Conservation (phyloP, 2,113 vertebrate species). For the Chionis minor region DNA sequence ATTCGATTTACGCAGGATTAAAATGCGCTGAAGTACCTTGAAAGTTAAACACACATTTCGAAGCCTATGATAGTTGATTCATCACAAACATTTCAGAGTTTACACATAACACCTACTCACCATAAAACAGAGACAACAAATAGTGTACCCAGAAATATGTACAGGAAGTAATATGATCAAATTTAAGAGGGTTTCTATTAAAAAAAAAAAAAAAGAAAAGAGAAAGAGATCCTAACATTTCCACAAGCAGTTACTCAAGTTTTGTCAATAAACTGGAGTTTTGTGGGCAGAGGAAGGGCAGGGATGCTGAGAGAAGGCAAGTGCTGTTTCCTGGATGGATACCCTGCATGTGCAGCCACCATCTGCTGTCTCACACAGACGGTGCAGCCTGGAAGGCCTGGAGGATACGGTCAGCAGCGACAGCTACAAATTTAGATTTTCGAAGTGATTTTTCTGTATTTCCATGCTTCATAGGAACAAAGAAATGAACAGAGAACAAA, state of each 20-base stretch:
- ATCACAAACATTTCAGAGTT: neutral
- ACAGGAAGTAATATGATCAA: neutral
- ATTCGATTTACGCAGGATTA: neutral
- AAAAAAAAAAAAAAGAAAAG: neutral
- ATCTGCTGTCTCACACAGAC: neutral
- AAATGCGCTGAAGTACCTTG: neutral
- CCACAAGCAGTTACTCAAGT: neutral
- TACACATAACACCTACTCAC: neutral
- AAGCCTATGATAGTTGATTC: neutral
- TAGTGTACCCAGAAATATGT: neutral
- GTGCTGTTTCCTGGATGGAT: neutral
- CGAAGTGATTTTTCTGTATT: neutral
- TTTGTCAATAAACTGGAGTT: neutral
- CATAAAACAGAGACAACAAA: neutral
- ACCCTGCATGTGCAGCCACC: neutral
- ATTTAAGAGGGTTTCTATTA: neutral
- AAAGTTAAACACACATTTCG: neutral
- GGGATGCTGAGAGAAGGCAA: neutral
- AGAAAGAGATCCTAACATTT: neutral
- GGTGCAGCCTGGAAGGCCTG: neutral
- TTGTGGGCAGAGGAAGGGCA: neutral
- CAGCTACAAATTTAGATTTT: neutral
- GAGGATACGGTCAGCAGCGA: neutral
- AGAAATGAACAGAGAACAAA: slow-evolving; percentile 22
- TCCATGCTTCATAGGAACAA: neutral